Base-by-base conservation (phyloP, 1,140 invertebrate genomes). In the Danaus melanippus region DNA sequence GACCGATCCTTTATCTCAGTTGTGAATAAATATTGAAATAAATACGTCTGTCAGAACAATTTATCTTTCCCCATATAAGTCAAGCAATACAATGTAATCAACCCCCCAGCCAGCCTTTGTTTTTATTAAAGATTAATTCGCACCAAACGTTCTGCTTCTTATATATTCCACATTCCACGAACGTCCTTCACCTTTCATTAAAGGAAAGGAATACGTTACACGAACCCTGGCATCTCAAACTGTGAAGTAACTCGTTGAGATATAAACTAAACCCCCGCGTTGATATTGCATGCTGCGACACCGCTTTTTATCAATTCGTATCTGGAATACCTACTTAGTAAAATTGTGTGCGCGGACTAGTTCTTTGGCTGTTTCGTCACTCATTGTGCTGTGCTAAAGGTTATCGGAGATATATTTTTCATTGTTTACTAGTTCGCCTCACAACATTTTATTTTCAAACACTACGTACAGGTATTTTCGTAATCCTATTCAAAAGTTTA, bases 131-230 rank as follows among this genome's bases (percentile, higher is more conserved):
- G 56, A 67, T 64, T 43, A 59, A 72, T 69, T 71, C 74, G 62
- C 62, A 68, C 64, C 70, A 74, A 51, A 42, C 54, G 43, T 57
- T 58, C 54, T 60, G 59, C 66, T 64, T 64, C 55, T 58, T 53
- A 52, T 58, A 69, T 69, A 76, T 40, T 56, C 66, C 54, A 65
- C 67, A 77, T 79, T 72, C 74, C 73, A 56, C 53, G 50, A 46
- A 56, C 59, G 75, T 76, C 79, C 79, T 83, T 83, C 78, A 81
- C 79, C 78, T 82, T 83, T 83, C 68, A 60, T 67, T 65, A 69
- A 74, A 80, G 67, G 71, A 75, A 78, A 82, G 76, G 71, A 74
- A 73, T 64, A 67, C 21, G 4, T 32, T 32, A 32, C 21, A 32
- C 60, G 67, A 71, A 52, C 63, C 64, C 52, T 66, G 70, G 67